Conservation (phyloP, 2,888 invertebrate species). For the Criorhina ranunculi region DNA sequence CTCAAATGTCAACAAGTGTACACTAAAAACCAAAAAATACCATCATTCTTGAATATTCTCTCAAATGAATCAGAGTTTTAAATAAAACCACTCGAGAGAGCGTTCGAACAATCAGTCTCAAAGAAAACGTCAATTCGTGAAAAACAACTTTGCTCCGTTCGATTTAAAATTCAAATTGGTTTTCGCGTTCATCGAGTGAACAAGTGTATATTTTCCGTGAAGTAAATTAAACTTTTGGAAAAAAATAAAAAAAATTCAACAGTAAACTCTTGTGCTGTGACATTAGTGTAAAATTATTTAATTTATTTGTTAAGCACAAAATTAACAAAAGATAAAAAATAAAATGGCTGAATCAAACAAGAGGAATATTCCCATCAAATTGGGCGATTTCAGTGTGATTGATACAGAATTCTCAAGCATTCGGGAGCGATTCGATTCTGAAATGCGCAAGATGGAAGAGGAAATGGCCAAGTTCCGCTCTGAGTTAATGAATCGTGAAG, state of each 20-base stretch:
- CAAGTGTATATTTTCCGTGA: conserved; percentile 25
- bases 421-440: conserved; percentile 96
- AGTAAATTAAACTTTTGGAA: conserved; percentile 1
- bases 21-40: conserved; percentile 41
- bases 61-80: conserved; percentile 60
- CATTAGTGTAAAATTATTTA: conserved; percentile 49
- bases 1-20: conserved; percentile 48
- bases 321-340: conserved; percentile 62
- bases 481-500: conserved; percentile 96
- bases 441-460: conserved; percentile 99
- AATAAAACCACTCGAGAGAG: conserved; percentile 68
- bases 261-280: conserved; percentile 47
- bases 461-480: conserved; percentile 98
- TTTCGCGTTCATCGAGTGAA: conserved; percentile 56
- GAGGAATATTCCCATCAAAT: conserved; percentile 96
- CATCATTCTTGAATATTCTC: conserved; percentile 54
- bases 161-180: conserved; percentile 35
- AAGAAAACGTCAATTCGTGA: conserved; percentile 52
- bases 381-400: conserved; percentile 97
- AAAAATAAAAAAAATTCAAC: conserved; percentile 14
- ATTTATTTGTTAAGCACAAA: conserved; percentile 21
- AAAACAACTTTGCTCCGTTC: conserved; percentile 3
- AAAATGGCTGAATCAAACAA: conserved; percentile 94
- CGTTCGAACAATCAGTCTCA: conserved; percentile 25
- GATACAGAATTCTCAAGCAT: conserved; percentile 98